A percentile compares a stretch with the other conserved stretches of the same genome.
phyloP scores from a whole-genome alignment of 2,113 vertebrate species.

The Callipepla californica region DNA sequence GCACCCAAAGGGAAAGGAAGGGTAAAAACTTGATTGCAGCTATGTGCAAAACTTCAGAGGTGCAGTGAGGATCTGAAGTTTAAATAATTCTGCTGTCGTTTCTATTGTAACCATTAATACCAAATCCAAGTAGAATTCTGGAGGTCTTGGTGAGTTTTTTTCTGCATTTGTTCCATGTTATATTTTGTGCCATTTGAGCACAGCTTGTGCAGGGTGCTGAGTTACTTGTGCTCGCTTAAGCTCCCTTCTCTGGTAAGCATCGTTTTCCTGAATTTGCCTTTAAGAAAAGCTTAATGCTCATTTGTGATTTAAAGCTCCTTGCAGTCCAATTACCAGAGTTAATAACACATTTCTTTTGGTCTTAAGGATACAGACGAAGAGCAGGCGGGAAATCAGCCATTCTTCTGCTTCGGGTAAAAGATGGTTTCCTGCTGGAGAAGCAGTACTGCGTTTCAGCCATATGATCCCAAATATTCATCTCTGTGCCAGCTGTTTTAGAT shows the following conservation, averaged over 20 bases:
- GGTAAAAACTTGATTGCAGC: not conserved
- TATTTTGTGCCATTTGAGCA: not conserved
- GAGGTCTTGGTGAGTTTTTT: not conserved
- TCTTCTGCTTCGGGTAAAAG: slow-evolving; percentile 33
- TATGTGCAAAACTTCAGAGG: not conserved
- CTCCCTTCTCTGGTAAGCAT: not conserved
- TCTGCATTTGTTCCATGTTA: not conserved
- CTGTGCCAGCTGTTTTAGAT: slow-evolving; percentile 67
- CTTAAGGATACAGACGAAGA: not conserved
- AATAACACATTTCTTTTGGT: not conserved
- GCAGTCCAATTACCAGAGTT: not conserved
- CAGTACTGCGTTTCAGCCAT: slow-evolving; percentile 29
- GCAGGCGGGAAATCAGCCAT: slow-evolving; percentile 9
- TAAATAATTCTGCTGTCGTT: not conserved
- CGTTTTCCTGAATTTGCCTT: not conserved
- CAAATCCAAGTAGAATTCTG: not conserved
- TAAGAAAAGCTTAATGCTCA: not conserved
- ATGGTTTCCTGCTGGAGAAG: slow-evolving; percentile 64
- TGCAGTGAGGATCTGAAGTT: not conserved
- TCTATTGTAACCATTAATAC: not conserved
- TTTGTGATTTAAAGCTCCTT: slow-evolving; percentile 25
- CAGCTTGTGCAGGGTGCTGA: not conserved
- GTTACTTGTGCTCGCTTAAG: not conserved
- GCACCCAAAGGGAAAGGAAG: not conserved
- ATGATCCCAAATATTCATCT: slow-evolving; percentile 33